Evolutionary conservation across 2,797 vertebrate species (phyloP).

Genomic region (Chelon auratus): DNA sequence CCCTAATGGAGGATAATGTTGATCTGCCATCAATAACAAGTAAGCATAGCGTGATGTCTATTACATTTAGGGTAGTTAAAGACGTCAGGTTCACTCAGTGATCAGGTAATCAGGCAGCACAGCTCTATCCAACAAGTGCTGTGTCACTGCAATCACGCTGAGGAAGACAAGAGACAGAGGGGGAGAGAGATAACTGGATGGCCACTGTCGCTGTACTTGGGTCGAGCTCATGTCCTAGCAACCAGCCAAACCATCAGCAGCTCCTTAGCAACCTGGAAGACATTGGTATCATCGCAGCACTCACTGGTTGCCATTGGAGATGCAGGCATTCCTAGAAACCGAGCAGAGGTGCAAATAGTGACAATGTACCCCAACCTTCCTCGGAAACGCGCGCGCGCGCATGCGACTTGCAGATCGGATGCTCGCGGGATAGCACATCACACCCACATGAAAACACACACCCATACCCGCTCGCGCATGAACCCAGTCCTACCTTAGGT

Average conservation of each 20-base stretch:
- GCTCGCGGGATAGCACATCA: background rate
- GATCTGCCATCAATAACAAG: background rate
- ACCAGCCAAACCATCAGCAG: constrained; percentile 60
- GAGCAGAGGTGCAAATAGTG: constrained; percentile 31
- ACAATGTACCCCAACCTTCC: constrained; percentile 1
- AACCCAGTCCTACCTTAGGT: background rate
- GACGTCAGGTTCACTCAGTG: no score
- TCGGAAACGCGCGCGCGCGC: background rate
- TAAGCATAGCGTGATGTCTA: no score
- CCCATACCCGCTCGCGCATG: background rate
- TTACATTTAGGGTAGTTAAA: background rate
- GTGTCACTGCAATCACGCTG: background rate
- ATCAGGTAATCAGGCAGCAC: background rate
- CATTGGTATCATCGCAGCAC: constrained; percentile 27
- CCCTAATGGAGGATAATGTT: background rate
- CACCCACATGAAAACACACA: constrained; percentile 9
- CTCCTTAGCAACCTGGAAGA: constrained; percentile 68
- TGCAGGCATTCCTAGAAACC: constrained; percentile 31
- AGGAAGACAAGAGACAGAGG: background rate
- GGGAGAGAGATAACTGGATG: background rate
- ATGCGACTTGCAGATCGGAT: background rate
- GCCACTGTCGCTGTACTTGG: constrained; percentile 29
- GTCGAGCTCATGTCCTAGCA: constrained; percentile 47
- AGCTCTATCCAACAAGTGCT: background rate
- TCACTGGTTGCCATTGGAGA: constrained; percentile 40